A percentile compares a stretch with the other conserved stretches of the same genome.
phyloP scores from a whole-genome alignment of 2,888 invertebrate genomes.

The Andrena bucephala region DNA sequence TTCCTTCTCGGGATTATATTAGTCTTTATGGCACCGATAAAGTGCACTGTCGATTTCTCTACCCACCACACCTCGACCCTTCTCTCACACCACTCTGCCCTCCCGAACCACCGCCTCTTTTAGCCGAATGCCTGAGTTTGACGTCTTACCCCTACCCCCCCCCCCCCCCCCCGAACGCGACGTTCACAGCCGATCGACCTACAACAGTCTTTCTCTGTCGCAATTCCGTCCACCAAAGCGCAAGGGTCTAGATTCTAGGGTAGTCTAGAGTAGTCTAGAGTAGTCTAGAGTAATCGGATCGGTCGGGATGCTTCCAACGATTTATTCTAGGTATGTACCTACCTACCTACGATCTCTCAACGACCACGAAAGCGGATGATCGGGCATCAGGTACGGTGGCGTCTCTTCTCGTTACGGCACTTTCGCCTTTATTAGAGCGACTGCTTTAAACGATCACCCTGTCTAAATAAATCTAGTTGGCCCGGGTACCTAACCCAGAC shows the following conservation, averaged over 20 bases:
- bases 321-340: too few relatives aligned
- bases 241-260: too few relatives aligned
- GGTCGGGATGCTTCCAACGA: not conserved
- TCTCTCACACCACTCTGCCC: conserved; percentile 7
- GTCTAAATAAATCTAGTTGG: not conserved
- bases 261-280: not conserved
- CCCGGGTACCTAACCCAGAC: too few relatives aligned
- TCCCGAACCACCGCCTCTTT: conserved; percentile 40
- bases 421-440: too few relatives aligned
- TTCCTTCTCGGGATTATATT: conserved; percentile 80
- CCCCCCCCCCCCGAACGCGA: not conserved
- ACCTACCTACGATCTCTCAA: not conserved
- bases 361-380: too few relatives aligned
- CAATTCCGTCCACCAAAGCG: not conserved
- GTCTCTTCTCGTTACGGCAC: too few relatives aligned
- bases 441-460: too few relatives aligned
- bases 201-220: not conserved
- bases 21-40: conserved; percentile 81
- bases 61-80: conserved; percentile 39
- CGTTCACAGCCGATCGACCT: conserved; percentile 5
- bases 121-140: conserved; percentile 52
- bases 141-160: conserved; percentile 26
- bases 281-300: not conserved
- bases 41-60: conserved; percentile 79
- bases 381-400: too few relatives aligned